These are phyloP conservation scores for Eutolmus rufibarbis DNA, from an alignment of 2,888 invertebrate genomes.

Conservation along the genomic window DNA sequence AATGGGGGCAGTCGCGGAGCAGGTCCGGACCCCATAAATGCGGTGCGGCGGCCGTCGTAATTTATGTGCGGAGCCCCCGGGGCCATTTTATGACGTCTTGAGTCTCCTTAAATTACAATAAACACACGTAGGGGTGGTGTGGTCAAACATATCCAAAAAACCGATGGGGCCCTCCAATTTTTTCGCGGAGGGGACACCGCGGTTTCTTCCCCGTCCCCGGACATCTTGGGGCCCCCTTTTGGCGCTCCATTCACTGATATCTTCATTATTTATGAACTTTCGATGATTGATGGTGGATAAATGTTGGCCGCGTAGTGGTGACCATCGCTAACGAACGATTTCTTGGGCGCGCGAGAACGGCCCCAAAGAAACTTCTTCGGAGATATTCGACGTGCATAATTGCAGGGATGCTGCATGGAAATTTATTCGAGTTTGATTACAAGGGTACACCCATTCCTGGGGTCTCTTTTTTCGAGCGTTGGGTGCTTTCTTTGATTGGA, in stretches of 20 bases:
- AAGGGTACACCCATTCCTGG: neutral
- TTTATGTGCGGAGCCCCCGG: conserved; percentile 10
- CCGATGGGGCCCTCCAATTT: neutral
- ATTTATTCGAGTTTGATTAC: conserved; percentile 31
- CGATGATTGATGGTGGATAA: conserved; percentile 32
- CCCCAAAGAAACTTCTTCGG: neutral
- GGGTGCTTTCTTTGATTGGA: conserved; percentile 10
- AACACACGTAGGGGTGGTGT: conserved; percentile 32
- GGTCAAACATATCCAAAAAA: neutral
- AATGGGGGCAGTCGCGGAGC: neutral
- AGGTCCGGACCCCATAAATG: neutral
- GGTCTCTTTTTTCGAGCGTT: neutral
- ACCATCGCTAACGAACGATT: neutral
- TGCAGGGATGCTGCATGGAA: neutral
- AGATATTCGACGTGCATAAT: neutral
- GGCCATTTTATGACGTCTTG: conserved; percentile 6
- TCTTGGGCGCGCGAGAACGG: neutral
- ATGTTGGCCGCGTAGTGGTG: conserved; percentile 3
- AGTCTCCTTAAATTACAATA: conserved; percentile 35
- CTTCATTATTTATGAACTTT: conserved; percentile 33
- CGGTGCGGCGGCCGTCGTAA: conserved; percentile 10
- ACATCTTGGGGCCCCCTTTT: neutral
- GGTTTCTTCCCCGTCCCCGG: neutral
- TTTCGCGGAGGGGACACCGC: neutral
- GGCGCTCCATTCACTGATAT: conserved; percentile 3